phyloP scores from a whole-genome alignment of 1,140 invertebrate genomes.

The Brachionus plicatilis region DNA sequence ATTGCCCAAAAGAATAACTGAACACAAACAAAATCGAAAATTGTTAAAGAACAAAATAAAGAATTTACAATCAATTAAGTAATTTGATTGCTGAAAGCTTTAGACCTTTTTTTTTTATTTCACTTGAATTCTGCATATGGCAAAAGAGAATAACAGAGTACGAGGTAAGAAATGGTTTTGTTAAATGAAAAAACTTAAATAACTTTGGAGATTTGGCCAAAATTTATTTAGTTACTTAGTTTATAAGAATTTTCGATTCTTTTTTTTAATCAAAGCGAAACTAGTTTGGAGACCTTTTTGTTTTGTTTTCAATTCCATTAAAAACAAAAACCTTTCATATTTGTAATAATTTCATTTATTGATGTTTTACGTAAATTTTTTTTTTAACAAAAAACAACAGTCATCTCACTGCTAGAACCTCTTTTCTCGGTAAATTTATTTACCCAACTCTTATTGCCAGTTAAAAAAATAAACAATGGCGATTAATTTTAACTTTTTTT shows the following conservation, averaged over 20 bases:
- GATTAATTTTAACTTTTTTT: background rate
- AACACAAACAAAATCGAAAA: slow-evolving; percentile 19
- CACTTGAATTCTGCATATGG: background rate
- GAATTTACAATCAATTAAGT: slow-evolving; percentile 23
- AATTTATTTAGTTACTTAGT: slow-evolving; percentile 15
- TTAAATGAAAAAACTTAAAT: background rate
- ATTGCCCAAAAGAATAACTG: slow-evolving; percentile 27
- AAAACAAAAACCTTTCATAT: background rate
- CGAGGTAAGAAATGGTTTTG: background rate
- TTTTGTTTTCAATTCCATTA: slow-evolving; percentile 8
- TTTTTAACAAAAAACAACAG: background rate
- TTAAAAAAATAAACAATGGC: background rate
- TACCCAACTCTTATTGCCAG: background rate
- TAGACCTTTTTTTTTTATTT: slow-evolving; percentile 1
- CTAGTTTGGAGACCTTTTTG: background rate
- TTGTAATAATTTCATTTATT: slow-evolving; percentile 22
- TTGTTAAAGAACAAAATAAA: slow-evolving; percentile 10
- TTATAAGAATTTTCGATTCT: background rate
- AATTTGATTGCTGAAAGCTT: slow-evolving; percentile 30
- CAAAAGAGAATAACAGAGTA: background rate
- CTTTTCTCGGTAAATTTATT: background rate
- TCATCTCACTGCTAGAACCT: background rate
- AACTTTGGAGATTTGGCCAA: slow-evolving; percentile 21
- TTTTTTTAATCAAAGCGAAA: background rate
- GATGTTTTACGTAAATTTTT: background rate